A percentile compares a stretch with the other conserved stretches of the same genome.
Conservation (phyloP, 2,113 vertebrate genomes). For the Dasyurus viverrinus region DNA sequence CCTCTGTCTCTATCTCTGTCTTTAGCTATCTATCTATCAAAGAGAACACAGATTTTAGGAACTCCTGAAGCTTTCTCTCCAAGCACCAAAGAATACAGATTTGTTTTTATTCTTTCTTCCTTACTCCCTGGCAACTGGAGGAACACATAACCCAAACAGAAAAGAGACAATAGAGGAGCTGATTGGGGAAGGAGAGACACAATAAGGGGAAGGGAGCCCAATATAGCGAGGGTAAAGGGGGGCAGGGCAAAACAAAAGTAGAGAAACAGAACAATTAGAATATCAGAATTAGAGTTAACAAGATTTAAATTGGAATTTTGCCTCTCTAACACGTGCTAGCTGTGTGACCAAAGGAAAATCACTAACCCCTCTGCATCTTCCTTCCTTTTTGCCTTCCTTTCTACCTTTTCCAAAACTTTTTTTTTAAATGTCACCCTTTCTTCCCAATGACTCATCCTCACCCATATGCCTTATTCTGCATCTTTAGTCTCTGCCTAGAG, state of each 20-base stretch:
- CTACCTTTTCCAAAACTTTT: not conserved
- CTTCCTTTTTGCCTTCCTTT: not conserved
- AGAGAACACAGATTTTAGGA: not conserved
- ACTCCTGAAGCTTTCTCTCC: not conserved
- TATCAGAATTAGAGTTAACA: not conserved
- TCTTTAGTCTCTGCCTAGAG: not conserved
- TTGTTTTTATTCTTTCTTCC: not conserved
- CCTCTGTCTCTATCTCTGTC: no score
- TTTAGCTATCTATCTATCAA: not conserved
- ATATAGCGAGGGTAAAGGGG: not conserved
- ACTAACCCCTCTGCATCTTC: not conserved
- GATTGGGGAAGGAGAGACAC: not conserved
- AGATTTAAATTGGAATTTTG: not conserved
- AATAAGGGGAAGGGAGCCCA: not conserved
- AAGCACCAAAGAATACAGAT: not conserved
- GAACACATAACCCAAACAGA: not conserved
- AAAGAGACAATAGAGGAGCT: not conserved
- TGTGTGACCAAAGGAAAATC: not conserved
- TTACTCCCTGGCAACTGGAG: not conserved
- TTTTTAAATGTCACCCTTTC: not conserved
- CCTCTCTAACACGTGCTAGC: not conserved
- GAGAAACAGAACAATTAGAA: not conserved
- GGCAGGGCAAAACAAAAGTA: not conserved
- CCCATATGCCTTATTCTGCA: not conserved
- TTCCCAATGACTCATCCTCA: not conserved